Conservation (phyloP, 2,113 vertebrate genomes). For the Megaceryle torquata region DNA sequence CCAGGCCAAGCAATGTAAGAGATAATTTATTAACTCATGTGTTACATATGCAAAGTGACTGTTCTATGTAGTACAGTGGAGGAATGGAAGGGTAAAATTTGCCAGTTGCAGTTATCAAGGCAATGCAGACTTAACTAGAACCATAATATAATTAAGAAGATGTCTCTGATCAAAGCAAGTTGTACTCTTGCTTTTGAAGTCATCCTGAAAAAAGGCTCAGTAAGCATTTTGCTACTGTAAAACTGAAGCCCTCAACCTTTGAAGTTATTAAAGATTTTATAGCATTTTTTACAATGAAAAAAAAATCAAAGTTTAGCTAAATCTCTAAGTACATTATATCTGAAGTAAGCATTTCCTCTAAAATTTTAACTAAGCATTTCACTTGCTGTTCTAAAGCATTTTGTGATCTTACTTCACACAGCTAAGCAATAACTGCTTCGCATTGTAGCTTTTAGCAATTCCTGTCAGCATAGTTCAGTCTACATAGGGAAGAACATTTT, state of each 20-base stretch:
- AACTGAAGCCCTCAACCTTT: slow-evolving; percentile 29
- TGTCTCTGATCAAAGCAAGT: slow-evolving; percentile 40
- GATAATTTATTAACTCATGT: background rate
- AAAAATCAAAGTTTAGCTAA: slow-evolving; percentile 16
- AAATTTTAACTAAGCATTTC: background rate
- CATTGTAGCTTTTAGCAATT: background rate
- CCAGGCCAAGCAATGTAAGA: background rate
- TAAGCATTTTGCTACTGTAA: slow-evolving; percentile 30
- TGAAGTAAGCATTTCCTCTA: slow-evolving; percentile 10
- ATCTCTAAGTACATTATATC: background rate
- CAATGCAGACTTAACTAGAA: background rate
- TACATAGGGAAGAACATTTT: background rate
- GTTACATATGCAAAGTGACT: background rate
- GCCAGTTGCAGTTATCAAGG: background rate
- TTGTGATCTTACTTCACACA: background rate
- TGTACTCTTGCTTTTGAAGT: slow-evolving; percentile 34
- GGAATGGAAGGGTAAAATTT: background rate
- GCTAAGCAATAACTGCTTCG: background rate
- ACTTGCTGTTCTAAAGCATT: background rate
- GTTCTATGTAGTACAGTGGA: background rate
- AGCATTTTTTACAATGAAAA: slow-evolving; percentile 3
- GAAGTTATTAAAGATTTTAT: slow-evolving; percentile 39
- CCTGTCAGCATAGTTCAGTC: background rate
- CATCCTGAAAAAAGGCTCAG: background rate
- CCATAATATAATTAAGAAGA: slow-evolving; percentile 15